Evolutionary conservation across 2,113 vertebrate genomes (phyloP).

Genomic region (Delphinus delphis): DNA sequence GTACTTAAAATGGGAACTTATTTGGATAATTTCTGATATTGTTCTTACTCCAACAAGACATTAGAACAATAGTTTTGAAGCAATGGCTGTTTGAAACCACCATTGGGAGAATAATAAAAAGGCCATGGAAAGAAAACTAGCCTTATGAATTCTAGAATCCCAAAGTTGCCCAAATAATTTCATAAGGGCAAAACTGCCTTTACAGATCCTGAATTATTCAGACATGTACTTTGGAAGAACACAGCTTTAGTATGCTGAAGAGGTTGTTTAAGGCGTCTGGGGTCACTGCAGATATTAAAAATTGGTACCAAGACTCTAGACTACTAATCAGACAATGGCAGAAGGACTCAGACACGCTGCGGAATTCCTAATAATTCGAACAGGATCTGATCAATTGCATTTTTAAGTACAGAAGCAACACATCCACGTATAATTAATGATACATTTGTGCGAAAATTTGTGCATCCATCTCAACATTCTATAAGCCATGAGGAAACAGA

Average conservation of each 20-base stretch:
- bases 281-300: conserved; percentile 86
- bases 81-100: conserved; percentile 63
- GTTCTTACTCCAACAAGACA: conserved; percentile 46
- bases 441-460: conserved; percentile 47
- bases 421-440: conserved; percentile 53
- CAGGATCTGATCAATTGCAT: neutral
- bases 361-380: conserved; percentile 80
- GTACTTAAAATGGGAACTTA: conserved; percentile 44
- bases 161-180: conserved; percentile 79
- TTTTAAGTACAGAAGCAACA: conserved; percentile 55
- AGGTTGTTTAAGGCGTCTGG: conserved; percentile 73
- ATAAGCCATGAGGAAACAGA: conserved; percentile 48
- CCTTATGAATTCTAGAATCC: conserved; percentile 72
- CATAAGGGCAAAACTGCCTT: conserved; percentile 72
- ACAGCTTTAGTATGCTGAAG: conserved; percentile 81
- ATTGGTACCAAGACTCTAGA: conserved; percentile 81
- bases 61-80: conserved; percentile 55
- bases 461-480: conserved; percentile 45
- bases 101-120: conserved; percentile 68
- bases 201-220: conserved; percentile 84
- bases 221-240: conserved; percentile 74
- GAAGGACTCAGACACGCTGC: conserved; percentile 60
- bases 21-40: conserved; percentile 59
- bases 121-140: conserved; percentile 27
- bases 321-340: conserved; percentile 80